phyloP scores from a whole-genome alignment of 2,797 vertebrate genomes.

The Lophotriccus pileatus region DNA sequence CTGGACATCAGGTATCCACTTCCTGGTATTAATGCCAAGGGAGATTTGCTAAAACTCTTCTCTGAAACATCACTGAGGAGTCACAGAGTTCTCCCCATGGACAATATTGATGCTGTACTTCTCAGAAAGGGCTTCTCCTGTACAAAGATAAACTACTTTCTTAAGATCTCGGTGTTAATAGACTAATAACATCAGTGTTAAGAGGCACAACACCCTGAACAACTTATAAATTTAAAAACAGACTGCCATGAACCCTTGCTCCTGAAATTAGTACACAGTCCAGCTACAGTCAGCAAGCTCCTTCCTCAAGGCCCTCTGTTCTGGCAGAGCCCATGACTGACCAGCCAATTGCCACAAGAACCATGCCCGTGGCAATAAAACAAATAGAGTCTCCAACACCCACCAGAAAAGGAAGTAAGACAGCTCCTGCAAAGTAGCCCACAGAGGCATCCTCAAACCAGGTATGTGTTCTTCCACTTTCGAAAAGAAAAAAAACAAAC shows the following conservation, averaged over 20 bases:
- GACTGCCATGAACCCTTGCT: neutral
- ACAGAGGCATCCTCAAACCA: neutral
- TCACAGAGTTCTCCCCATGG: neutral
- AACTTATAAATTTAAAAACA: neutral
- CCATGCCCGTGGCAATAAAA: neutral
- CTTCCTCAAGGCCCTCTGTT: neutral
- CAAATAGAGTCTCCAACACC: neutral
- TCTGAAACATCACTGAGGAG: neutral
- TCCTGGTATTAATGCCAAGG: neutral
- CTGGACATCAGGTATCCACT: neutral
- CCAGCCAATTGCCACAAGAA: neutral
- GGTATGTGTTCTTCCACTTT: neutral
- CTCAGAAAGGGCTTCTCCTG: neutral
- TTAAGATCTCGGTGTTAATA: neutral
- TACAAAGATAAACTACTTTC: neutral
- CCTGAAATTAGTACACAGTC: neutral
- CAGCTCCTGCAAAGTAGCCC: neutral
- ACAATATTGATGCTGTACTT: neutral
- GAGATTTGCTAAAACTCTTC: neutral
- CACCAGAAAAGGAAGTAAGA: neutral
- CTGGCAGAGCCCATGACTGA: neutral
- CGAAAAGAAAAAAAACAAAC: neutral
- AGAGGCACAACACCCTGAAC: neutral
- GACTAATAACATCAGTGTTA: neutral
- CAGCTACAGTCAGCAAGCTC: accelerated